A percentile compares a stretch with the other conserved stretches of the same genome.
phyloP scores from a whole-genome alignment of 2,888 invertebrate species.

The Priocnemis perturbator region DNA sequence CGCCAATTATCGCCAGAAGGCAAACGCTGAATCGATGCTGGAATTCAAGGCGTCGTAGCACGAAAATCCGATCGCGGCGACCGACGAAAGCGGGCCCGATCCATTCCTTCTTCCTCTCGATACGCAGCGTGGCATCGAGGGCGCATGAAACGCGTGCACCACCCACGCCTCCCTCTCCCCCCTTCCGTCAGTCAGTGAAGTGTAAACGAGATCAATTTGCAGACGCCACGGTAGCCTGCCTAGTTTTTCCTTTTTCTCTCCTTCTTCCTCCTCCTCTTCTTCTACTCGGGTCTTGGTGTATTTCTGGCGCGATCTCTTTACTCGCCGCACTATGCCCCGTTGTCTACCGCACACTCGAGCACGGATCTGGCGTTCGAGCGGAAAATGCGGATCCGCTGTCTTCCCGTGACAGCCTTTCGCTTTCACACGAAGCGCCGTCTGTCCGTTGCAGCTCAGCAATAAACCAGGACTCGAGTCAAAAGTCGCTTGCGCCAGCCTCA shows the following conservation, averaged over 20 bases:
- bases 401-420: slow-evolving; percentile 35
- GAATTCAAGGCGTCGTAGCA: not conserved
- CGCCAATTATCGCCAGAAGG: not conserved
- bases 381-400: not conserved
- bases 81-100: slow-evolving; percentile 13
- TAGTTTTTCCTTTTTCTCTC: slow-evolving; percentile 54
- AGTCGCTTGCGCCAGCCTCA: too few relatives aligned
- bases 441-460: too few relatives aligned
- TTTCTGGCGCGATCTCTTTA: slow-evolving; percentile 53
- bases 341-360: slow-evolving; percentile 28
- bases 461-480: too few relatives aligned
- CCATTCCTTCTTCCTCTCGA: slow-evolving; percentile 40
- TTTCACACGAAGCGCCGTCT: not conserved
- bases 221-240: slow-evolving; percentile 55
- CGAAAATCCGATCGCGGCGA: not conserved
- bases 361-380: not conserved
- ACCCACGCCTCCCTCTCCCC: slow-evolving; percentile 56
- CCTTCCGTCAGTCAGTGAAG: slow-evolving; percentile 57
- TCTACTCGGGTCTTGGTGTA: slow-evolving; percentile 43
- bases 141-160: slow-evolving; percentile 49
- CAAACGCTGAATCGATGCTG: not conserved
- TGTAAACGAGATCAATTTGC: slow-evolving; percentile 68
- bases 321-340: slow-evolving; percentile 32
- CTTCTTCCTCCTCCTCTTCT: slow-evolving; percentile 49
- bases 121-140: slow-evolving; percentile 45